Evolutionary conservation across 1,140 invertebrate species (phyloP).

Genomic region (Drosophila grimshawi): DNA sequence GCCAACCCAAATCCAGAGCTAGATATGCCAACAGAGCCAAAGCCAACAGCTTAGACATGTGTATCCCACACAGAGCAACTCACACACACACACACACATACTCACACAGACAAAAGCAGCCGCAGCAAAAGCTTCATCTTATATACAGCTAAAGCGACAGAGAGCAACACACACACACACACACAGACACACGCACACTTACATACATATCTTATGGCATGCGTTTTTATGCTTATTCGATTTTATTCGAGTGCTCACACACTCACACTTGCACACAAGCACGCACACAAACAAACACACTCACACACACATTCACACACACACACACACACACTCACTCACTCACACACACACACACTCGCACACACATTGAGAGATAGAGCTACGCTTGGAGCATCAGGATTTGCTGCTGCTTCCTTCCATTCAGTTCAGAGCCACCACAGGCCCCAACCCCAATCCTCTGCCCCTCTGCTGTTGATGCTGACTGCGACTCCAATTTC

Average conservation of each 20-base stretch:
- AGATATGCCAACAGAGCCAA: not conserved
- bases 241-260: slow-evolving; percentile 75
- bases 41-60: slow-evolving; percentile 63
- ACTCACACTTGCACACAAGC: slow-evolving; percentile 31
- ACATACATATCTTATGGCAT: slow-evolving; percentile 55
- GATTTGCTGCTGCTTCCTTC: slow-evolving; percentile 66
- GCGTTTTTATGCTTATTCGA: slow-evolving; percentile 83
- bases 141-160: slow-evolving; percentile 48
- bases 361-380: slow-evolving; percentile 48
- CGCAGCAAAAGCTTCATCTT: slow-evolving; percentile 45
- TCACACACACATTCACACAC: slow-evolving; percentile 35
- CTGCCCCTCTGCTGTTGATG: not conserved
- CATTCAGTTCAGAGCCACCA: slow-evolving; percentile 25
- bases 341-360: too few relatives aligned
- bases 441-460: not conserved
- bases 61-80: slow-evolving; percentile 47
- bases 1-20: slow-evolving; percentile 54
- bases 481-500: slow-evolving; percentile 71
- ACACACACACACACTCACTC: slow-evolving; percentile 4
- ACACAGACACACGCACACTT: slow-evolving; percentile 15
- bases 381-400: slow-evolving; percentile 66
- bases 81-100: slow-evolving; percentile 42
- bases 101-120: slow-evolving; percentile 12
- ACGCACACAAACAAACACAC: slow-evolving; percentile 2
- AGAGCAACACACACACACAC: slow-evolving; percentile 29